Conservation (phyloP, 2,888 invertebrate species). For the Agonopterix arenella region DNA sequence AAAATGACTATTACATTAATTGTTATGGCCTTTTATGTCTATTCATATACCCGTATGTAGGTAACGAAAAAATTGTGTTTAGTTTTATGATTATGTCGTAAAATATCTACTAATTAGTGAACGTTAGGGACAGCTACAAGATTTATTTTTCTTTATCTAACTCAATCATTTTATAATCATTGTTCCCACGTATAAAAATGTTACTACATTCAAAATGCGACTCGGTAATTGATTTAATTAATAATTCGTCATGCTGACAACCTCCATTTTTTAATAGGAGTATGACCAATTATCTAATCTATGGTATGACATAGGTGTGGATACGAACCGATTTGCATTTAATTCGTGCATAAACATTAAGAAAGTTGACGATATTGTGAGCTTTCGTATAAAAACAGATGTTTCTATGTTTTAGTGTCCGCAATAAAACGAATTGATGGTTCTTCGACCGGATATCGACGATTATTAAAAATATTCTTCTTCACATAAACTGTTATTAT, state of each 20-base stretch:
- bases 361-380: slow-evolving; percentile 4
- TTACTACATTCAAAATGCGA: slow-evolving; percentile 1
- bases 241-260: slow-evolving; percentile 21
- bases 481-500: background rate
- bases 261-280: slow-evolving; percentile 9
- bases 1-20: slow-evolving; percentile 43
- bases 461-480: slow-evolving; percentile 6
- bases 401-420: background rate
- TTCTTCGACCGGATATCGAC: slow-evolving; percentile 6
- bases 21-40: slow-evolving; percentile 34
- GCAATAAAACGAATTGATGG: slow-evolving; percentile 7
- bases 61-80: slow-evolving; percentile 2
- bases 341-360: slow-evolving; percentile 18
- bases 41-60: background rate
- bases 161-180: slow-evolving; percentile 4
- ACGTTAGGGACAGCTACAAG: slow-evolving; percentile 15
- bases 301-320: slow-evolving; percentile 22
- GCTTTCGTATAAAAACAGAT: slow-evolving; percentile 4
- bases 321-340: slow-evolving; percentile 26
- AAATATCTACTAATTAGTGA: slow-evolving; percentile 29
- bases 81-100: slow-evolving; percentile 18
- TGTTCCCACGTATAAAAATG: slow-evolving; percentile 8
- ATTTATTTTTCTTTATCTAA: slow-evolving; percentile 21
- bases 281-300: slow-evolving; percentile 11
- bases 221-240: slow-evolving; percentile 18